A percentile compares a stretch with the other conserved stretches of the same genome.
Conservation (phyloP, 2,113 vertebrate species). For the Scalopus aquaticus region DNA sequence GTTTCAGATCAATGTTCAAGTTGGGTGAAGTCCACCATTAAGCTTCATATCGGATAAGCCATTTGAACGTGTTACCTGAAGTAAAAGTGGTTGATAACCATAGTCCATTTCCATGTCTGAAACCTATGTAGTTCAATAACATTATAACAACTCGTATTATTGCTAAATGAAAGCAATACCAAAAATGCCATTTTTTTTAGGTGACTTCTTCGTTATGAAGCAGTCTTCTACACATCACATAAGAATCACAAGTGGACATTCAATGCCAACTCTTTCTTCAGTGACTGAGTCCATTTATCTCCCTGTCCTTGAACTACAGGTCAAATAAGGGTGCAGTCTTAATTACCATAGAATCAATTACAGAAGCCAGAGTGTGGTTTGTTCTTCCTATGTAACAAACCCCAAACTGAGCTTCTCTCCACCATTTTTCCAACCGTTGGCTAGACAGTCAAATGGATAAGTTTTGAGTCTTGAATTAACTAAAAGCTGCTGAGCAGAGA, state of each 20-base stretch:
- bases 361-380: neutral
- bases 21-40: neutral
- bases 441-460: neutral
- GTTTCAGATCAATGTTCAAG: constrained; percentile 17
- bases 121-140: neutral
- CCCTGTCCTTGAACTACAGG: neutral
- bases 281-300: neutral
- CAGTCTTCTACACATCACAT: fast-evolving
- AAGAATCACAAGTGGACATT: neutral
- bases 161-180: neutral
- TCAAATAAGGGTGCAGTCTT: neutral
- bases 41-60: neutral
- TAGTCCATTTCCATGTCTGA: neutral
- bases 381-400: neutral
- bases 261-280: neutral
- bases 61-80: neutral
- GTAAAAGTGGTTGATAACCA: neutral
- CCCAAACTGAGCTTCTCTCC: neutral
- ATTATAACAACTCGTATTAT: neutral
- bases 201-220: neutral
- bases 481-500: neutral
- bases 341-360: neutral
- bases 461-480: neutral
- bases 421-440: neutral
- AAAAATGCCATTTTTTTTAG: neutral